Evolutionary conservation across 1,140 invertebrate genomes (phyloP).

Genomic region (Panonychus citri): DNA sequence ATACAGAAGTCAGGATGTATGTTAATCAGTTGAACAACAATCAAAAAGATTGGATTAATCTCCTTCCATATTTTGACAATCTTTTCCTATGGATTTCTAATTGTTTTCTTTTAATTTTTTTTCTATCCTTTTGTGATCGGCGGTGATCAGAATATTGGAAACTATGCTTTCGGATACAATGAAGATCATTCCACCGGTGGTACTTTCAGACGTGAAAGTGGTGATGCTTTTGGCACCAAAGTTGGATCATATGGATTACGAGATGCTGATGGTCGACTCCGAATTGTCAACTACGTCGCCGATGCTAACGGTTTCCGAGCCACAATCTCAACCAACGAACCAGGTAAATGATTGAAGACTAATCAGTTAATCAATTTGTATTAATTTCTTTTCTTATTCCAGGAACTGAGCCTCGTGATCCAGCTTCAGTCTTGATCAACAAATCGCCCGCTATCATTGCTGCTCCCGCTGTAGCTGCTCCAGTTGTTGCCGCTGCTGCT

Average conservation of each 20-base stretch:
- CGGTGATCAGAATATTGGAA: conserved; percentile 12
- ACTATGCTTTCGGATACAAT: conserved; percentile 18
- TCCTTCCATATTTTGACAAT: background rate
- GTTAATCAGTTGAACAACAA: conserved; percentile 4
- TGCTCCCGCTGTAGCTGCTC: conserved; percentile 3
- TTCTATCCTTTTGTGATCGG: background rate
- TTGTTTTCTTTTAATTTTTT: background rate
- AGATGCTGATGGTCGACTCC: conserved; percentile 16
- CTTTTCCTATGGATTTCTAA: background rate
- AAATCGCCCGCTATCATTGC: conserved; percentile 8
- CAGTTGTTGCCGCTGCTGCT: background rate
- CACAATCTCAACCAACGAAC: conserved; percentile 12
- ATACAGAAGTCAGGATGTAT: conserved; percentile 15
- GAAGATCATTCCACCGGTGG: conserved; percentile 16
- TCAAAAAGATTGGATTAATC: too few relatives aligned
- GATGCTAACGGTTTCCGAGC: conserved; percentile 18
- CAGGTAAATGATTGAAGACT: background rate
- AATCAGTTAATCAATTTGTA: background rate
- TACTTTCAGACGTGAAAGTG: conserved; percentile 16
- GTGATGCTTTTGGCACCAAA: conserved; percentile 14
- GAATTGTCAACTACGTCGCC: conserved; percentile 19
- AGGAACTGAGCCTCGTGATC: conserved; percentile 16
- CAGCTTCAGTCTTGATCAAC: conserved; percentile 15
- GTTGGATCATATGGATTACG: conserved; percentile 17
- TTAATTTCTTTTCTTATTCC: conserved; percentile 15